Evolutionary conservation across 92 coral and sea anemone genomes (phyloP).

Genomic region (Porites divaricata): DNA sequence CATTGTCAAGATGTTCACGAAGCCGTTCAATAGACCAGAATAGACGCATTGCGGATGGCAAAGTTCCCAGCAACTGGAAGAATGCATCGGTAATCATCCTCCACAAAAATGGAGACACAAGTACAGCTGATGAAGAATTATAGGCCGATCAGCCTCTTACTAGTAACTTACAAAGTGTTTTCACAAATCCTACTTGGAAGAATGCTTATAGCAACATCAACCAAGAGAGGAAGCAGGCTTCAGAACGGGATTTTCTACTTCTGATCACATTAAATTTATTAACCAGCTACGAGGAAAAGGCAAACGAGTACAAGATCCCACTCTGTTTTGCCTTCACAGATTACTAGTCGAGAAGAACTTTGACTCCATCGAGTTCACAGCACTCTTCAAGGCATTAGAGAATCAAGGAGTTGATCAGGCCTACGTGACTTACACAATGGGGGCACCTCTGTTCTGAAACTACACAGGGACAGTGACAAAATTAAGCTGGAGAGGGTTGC

Average conservation of each 20-base stretch:
- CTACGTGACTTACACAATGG: background rate
- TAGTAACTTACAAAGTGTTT: background rate
- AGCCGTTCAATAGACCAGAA: background rate
- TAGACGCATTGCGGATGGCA: background rate
- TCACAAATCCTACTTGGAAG: background rate
- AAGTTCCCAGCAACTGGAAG: constrained; percentile 1
- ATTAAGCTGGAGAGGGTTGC: background rate
- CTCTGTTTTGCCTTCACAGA: background rate
- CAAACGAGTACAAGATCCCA: background rate
- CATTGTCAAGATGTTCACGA: constrained; percentile 11
- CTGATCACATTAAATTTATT: background rate
- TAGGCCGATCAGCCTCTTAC: background rate
- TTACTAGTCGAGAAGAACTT: too few relatives aligned
- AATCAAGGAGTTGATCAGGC: background rate
- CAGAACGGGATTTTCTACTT: background rate
- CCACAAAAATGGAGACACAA: background rate
- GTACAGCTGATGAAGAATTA: background rate
- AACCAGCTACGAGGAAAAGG: background rate
- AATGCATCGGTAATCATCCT: constrained; percentile 3
- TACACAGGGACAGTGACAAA: background rate
- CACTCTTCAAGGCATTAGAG: too few relatives aligned
- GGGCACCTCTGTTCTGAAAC: background rate
- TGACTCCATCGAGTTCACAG: too few relatives aligned
- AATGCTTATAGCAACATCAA: background rate
- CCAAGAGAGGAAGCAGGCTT: background rate